Base-by-base conservation (phyloP, 2,888 invertebrate genomes). In the Drosophila paramelanica region DNA sequence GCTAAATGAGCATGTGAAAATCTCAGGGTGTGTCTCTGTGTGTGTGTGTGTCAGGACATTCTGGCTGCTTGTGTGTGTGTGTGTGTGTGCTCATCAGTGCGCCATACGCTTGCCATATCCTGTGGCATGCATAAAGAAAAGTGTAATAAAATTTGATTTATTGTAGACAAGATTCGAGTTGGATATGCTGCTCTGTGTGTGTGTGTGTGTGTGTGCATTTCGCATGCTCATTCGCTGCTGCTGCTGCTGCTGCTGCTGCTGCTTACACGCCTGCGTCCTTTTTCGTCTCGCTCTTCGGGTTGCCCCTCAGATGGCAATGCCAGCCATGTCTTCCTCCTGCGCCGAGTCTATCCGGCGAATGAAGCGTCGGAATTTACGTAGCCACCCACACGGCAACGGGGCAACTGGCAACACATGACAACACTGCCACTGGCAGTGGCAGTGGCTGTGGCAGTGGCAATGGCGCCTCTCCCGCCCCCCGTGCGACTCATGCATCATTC, bases 81-180 rank as follows among this genome's bases (percentile, higher is more conserved):
- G 42, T 65, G 25, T 64, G 51, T 82, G 67, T 66, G 86, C 80
- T 88, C 86, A 88, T 86, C 89, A 89, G 80, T 73, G 79, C 75
- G 76, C 89, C 89, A 87, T 86, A 88, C 89, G 86, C 89, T 82
- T 86, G 79, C 88, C 85, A 85, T 89, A 87, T 87, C 88, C 88
- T 85, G 88, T 88, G 79, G 88, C 86, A 90, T 90, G 90, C 91
- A 92, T 92, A 92, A 92, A 92, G 92, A 92, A 92, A 92, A 92
- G 91, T 92, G 92, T 92, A 92, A 92, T 92, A 92, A 92, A 92
- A 92, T 92, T 92, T 92, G 92, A 92, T 92, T 92, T 92, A 92
- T 92, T 92, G 91, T 90, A 89, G 92, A 92, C 92, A 92, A 91
- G 91, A 92, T 91, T 91, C 90, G 89, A 91, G 91, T 81, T 90